Evolutionary conservation across 35 echinoderm and acorn worm species (phyloP), one percentile per base, ranked within the genome.

Genomic region (Lytechinus variegatus): DNA sequence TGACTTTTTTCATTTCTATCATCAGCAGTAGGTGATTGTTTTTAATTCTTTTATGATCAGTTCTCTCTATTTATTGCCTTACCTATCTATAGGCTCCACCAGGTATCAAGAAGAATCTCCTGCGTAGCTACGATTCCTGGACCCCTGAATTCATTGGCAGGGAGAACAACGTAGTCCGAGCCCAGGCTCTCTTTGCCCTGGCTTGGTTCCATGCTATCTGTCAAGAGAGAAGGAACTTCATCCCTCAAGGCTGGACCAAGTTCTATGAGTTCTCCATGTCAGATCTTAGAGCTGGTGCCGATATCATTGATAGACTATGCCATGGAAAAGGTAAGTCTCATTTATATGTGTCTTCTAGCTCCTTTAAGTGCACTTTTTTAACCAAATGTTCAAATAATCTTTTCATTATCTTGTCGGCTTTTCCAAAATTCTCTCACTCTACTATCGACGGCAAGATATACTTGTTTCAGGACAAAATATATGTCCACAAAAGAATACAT

Each of bases 221-320:
- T 56, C 98, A 99, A 89, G 98, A 99, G 94, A 91, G 98, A 86
- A 54, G 98, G 24, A 99, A 99, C 91, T 99, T 96, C 61, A 99
- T 99, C 92, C 98, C 98, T 8, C 98, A 99, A 94, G 98, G 98
- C 27, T 99, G 98, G 98, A 99, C 98, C 72, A 99, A 99, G 86
- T 99, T 98, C 89, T 99, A 99, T 55, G 98, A 99, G 87, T 99
- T 99, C 95, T 97, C 98, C 21, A 86, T 98, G 87, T 97, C 97
- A 10, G 98, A 99, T 66, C 93, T 99, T 9, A 97, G 96, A 94
- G 97, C 98, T 54, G 98, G 98, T 9, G 98, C 98, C 52, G 98
- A 99, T 89, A 99, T 99, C 89, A 99, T 99, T 56, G 95, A 99
- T 89, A 95, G 98, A 55, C 79, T 98, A 56, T 95, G 97, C 79